phyloP scores from a whole-genome alignment of 2,113 vertebrate species.

The Ellobius talpinus region DNA sequence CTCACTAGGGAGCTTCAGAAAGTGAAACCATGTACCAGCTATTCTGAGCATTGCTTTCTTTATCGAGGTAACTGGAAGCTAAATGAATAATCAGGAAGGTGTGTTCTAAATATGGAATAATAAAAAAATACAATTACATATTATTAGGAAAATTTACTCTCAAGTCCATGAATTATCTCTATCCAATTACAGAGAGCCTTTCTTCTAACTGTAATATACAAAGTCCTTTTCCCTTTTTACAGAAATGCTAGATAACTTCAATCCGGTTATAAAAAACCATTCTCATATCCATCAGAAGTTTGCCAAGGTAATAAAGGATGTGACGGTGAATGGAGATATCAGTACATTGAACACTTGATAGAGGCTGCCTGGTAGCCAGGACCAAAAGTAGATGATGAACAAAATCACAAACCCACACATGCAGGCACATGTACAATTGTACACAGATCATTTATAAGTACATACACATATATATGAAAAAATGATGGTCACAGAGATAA shows the following conservation, averaged over 20 bases:
- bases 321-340: not conserved
- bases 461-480: not conserved
- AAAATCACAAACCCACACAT: not conserved
- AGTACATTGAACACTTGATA: not conserved
- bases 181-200: constrained; percentile 55
- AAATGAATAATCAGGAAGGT: constrained; percentile 72
- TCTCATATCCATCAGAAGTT: not conserved
- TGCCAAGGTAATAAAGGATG: not conserved
- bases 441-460: not conserved
- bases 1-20: constrained; percentile 2
- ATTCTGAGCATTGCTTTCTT: constrained; percentile 65
- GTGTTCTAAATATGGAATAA: constrained; percentile 73
- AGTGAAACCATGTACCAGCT: constrained; percentile 41
- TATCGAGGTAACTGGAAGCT: constrained; percentile 71
- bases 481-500: not conserved
- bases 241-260: constrained; percentile 51
- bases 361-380: not conserved
- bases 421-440: not conserved
- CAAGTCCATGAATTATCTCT: constrained; percentile 67
- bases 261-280: constrained; percentile 29
- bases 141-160: constrained; percentile 62
- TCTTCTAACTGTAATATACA: constrained; percentile 64
- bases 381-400: not conserved
- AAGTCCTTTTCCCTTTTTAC: not conserved
- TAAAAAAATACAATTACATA: constrained; percentile 76